phyloP scores from a whole-genome alignment of 2,888 invertebrate genomes.

The Dasysyrphus albostriatus region DNA sequence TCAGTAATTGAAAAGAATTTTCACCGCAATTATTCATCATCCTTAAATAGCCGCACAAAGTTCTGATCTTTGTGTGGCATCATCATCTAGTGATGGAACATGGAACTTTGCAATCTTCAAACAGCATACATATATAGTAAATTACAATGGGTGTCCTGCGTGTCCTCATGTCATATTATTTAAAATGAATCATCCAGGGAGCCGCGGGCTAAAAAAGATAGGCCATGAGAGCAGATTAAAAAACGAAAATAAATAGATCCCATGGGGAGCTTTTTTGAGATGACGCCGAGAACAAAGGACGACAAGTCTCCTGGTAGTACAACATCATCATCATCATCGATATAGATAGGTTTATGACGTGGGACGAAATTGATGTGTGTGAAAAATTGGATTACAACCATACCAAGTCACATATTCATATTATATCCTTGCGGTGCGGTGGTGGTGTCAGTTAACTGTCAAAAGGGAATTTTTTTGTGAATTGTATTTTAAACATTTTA shows the following conservation, averaged over 20 bases:
- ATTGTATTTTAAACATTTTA: constrained; percentile 20
- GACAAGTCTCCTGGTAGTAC: constrained; percentile 25
- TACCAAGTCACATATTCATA: constrained; percentile 56
- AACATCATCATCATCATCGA: constrained; percentile 55
- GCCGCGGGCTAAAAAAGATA: constrained; percentile 41
- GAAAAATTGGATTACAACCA: constrained; percentile 71
- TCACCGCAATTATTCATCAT: constrained; percentile 74
- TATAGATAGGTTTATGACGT: constrained; percentile 25
- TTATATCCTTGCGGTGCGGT: constrained; percentile 59
- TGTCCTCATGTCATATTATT: constrained; percentile 61
- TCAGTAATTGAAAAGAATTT: constrained; percentile 64
- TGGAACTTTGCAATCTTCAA: constrained; percentile 37
- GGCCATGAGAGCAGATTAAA: constrained; percentile 51
- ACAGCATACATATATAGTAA: neutral
- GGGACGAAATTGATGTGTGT: constrained; percentile 40
- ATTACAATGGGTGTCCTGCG: constrained; percentile 52
- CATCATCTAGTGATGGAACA: constrained; percentile 57
- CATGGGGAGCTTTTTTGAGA: constrained; percentile 46
- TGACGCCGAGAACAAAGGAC: constrained; percentile 61
- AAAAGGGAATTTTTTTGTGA: constrained; percentile 53
- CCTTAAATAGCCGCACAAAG: constrained; percentile 32
- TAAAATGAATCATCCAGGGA: constrained; percentile 32
- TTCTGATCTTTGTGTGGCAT: constrained; percentile 3
- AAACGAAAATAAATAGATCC: constrained; percentile 71
- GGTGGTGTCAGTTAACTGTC: constrained; percentile 75